Percentiles rank a stretch among this genome's conserved stretches.
phyloP scores from a whole-genome alignment of 2,888 invertebrate genomes.

The Dioctria rufipes region DNA sequence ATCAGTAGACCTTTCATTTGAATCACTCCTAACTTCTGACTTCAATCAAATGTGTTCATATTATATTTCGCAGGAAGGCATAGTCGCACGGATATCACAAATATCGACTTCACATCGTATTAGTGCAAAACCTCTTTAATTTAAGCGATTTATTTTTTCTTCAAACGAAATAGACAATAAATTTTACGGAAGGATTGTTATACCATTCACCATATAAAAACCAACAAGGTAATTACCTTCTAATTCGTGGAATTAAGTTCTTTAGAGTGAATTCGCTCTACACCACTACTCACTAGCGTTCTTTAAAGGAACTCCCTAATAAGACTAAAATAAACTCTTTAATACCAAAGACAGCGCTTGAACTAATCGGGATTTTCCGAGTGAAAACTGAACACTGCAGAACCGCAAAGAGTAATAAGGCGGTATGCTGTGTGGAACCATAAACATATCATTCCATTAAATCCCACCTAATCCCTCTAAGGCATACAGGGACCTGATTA shows the following conservation, averaged over 20 bases:
- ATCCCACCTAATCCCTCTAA: constrained; percentile 57
- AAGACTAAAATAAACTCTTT: constrained; percentile 2
- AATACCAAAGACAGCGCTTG: constrained; percentile 35
- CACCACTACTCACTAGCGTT: neutral
- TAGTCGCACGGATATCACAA: no score
- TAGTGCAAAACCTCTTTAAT: no score
- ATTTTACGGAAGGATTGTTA: no score
- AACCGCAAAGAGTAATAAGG: constrained; percentile 48
- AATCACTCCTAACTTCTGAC: no score
- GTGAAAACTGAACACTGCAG: constrained; percentile 26
- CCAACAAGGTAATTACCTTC: constrained; percentile 22
- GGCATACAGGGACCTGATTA: constrained; percentile 33
- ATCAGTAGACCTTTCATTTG: no score
- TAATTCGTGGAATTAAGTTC: constrained; percentile 31
- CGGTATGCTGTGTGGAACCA: constrained; percentile 52
- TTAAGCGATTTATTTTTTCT: no score
- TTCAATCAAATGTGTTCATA: no score
- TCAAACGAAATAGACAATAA: no score
- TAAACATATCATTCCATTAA: constrained; percentile 59
- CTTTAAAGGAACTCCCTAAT: constrained; percentile 17
- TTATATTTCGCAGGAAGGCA: no score
- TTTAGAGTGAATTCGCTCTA: neutral
- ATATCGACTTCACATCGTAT: no score
- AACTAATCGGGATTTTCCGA: constrained; percentile 56
- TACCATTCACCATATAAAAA: neutral